Evolutionary conservation across 2,888 invertebrate genomes (phyloP).

Genomic region (Julus scanicus): DNA sequence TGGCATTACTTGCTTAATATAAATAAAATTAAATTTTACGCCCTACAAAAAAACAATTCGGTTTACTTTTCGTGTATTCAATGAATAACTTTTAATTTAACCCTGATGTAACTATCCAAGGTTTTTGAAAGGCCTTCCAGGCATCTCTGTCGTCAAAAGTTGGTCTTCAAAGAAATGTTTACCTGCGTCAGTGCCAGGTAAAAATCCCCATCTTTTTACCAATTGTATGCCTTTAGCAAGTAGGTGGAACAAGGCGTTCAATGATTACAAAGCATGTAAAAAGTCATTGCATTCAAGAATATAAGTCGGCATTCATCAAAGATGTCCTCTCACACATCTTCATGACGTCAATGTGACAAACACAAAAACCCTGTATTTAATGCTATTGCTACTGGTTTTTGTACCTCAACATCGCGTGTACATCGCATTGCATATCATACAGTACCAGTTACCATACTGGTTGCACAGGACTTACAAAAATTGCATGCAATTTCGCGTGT

Average conservation of each 20-base stretch:
- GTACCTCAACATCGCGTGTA: not conserved
- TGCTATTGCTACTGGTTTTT: not conserved
- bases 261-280: slow-evolving; percentile 30
- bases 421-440: not conserved
- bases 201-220: not conserved
- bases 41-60: too few species aligned
- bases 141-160: not conserved
- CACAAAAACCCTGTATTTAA: not conserved
- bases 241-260: slow-evolving; percentile 20
- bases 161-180: not conserved
- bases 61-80: not conserved
- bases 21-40: too few species aligned
- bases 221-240: not conserved
- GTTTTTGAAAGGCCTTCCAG: not conserved
- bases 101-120: not conserved
- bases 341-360: not conserved
- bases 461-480: not conserved
- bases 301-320: not conserved
- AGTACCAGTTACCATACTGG: not conserved
- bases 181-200: slow-evolving; percentile 10
- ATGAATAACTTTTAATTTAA: not conserved
- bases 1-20: too few species aligned
- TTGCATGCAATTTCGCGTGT: not conserved
- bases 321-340: slow-evolving; percentile 2
- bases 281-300: slow-evolving; percentile 2